Base-by-base conservation (phyloP, 2,888 invertebrate genomes). In the Aphodius sticticus region DNA sequence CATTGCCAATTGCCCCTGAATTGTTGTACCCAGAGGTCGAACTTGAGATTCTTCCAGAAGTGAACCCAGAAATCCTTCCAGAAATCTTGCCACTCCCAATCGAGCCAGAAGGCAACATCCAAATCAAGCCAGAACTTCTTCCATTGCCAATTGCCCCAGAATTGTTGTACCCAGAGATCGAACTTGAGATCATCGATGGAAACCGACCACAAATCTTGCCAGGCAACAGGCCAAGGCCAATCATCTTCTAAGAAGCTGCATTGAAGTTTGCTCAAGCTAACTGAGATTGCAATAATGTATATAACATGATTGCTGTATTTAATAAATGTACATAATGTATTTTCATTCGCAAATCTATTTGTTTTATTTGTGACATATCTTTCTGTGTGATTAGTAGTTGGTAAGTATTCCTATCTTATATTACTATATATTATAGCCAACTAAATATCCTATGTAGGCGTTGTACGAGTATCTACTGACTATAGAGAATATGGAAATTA, bases 51-150 rank as follows among this genome's bases (percentile, higher is more conserved):
- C 26, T 26, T 3, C 26, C 26, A 26, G 26, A 53, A 53, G 9
- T 9, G 12, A 7, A 12, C 53, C 53, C 53, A 53, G 9, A 53
- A 53, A 12, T 53, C 9, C 12, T 2, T 7, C 53, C 53, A 53
- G 12, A 9, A 7, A 53, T 9, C 53, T 9, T 7, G 53, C 53
- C 26, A 26, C 26, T 26, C 3, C 26, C 53, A 53, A 7, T 53
- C 53, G 16, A 70, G 6, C 70, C 70, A 70, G 70, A 70, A 70
- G 70, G 15, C 26, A 26, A 70, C 7, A n/a, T 15, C 15, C 16
- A 70, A 15, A 70, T 26, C 70, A 70, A 70, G 14, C 70, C 70
- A 70, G 15, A 15, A 16, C 70, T 70, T 4, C 70, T 70, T n/a
- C 70, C 70, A 16, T 26, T 70, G 15, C 70, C 70, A 53, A 53